Evolutionary conservation across 2,113 vertebrate genomes (phyloP), one percentile per base, ranked within the genome.

Genomic region (Megaceryle maxima): DNA sequence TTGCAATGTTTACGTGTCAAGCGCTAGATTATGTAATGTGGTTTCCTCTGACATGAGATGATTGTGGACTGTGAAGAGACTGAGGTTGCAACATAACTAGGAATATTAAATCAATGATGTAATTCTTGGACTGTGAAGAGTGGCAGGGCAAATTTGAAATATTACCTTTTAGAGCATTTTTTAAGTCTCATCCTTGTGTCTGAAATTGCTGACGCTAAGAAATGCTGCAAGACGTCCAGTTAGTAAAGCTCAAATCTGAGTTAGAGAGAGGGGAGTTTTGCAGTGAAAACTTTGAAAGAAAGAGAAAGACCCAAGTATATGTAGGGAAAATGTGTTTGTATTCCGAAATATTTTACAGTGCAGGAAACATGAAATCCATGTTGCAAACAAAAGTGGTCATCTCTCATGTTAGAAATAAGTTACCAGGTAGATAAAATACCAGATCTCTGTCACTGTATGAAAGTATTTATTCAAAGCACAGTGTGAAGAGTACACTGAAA

Each of bases 1-100:
- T 31, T 7, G 11, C 0, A 2, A 31, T 74, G 59, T 91, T 94
- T 59, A 59, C 1, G 0, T 91, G 41, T 82, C 29, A 20, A 69
- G 31, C 5, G 5, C 43, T 82, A 48, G 33, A 28, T 93, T 92
- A 50, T 76, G 80, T 76, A 57, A 89, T 21, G 37, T 82, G 80
- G n/a, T 85, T 94, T 90, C 73, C 83, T 93, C 80, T 95, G 88
- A 53, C 69, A 35, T 31, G 46, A 87, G n/a, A 17, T 66, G 86
- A 46, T 55, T 78, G 69, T 94, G 68, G 78, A 33, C 39, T 72
- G 29, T 44, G 66, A 73, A 84, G 57, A 43, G 44, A 73, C 37
- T 37, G 86, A 70, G 50, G 22, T 89, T 97, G 86, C 69, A 50
- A 82, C n/a, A 82, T 51, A 53, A 57, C 39, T 57, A 43, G 50